Base-by-base conservation (phyloP, 2,113 vertebrate species). In the Cephalopholis sonnerati region DNA sequence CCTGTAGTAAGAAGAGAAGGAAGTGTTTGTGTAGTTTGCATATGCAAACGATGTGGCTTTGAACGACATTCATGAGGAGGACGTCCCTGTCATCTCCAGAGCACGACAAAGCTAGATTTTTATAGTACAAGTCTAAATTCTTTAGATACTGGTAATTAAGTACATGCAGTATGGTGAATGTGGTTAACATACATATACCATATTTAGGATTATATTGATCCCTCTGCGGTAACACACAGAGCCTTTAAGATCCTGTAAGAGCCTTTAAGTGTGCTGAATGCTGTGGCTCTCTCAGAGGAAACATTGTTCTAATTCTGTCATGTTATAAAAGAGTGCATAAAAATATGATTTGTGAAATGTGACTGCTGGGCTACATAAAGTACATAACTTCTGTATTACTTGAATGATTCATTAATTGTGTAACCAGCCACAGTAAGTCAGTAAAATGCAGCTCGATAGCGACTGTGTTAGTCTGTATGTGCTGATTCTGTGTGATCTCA, bases 11-110 rank as follows among this genome's bases (percentile, higher is more conserved):
- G 4, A 3, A 46, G 18, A 54, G 22, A 13, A 79, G 62, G 66
- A 83, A 1, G n/a, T 69, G 74, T 0, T 29, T 29, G 2, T 27
- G 11, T 50, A 17, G 4, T 58, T 54, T 73, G 69, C 22, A 29
- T 74, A 75, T 78, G 63, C 39, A 80, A 69, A 68, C 1, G 2
- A 62, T 44, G 32, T 72, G 0, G 76, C 6, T 73, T 50, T 22
- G 5, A 68, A 59, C 7, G 51, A 6, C 12, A n/a, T 7, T 0
- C 4, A 25, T 41, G 29, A 36, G 18, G 24, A 48, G 16, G 32
- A 16, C 0, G 2, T 62, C 22, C 17, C 16, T n/a, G 0, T 39
- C 29, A 61, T 11, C 16, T 39, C 15, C n/a, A 27, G 7, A 70
- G 10, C 0, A 32, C 41, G 18, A 66, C 1, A 63, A 55, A n/a